Base-by-base conservation (phyloP, 2,888 invertebrate species). In the Orthosia incerta region DNA sequence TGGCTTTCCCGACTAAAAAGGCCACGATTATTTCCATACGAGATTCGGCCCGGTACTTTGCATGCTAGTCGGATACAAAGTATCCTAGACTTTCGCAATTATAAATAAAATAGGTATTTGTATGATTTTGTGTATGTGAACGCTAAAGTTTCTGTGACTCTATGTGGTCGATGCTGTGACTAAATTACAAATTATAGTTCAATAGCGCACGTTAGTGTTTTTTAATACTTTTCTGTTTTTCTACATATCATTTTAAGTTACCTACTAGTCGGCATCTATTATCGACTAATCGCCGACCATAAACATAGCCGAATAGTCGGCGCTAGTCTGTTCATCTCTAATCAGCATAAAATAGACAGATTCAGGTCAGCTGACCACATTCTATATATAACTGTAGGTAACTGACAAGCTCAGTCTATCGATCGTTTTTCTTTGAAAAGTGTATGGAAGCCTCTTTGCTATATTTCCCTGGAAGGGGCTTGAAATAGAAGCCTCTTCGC, bases 381-480 rank as follows among this genome's bases (percentile, higher is more conserved):
- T 26, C 9, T 20, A 45, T 12, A 61, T 9, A 45, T 18, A 13
- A 31, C 26, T 23, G 23, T n/a, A 31, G 31, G 31, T 46, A n/a
- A 23, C 48, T 13, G 18, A 51, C 59, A 13, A 46, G 46, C 13
- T 71, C 20, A 12, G 18, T 50, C n/a, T 71, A 78, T 62, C n/a
- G 61, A 57, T 57, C 16, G 45, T 23, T 50, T 13, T 76, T 74
- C 55, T 12, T 13, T 26, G 51, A 74, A 74, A 39, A 13, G 15
- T 50, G 4, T 57, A n/a, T 26, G 3, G 23, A 7, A 46, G 46
- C 50, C n/a, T 23, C 23, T 53, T 55, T 0, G n/a, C 23, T 12
- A 48, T 79, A 63, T 39, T 39, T 39, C 9, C 48, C 18, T 63
- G 48, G 48, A 59, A 79, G 60, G 20, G 63, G 63, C 46, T 51